Evolutionary conservation across 2,113 vertebrate genomes (phyloP), one percentile per base, ranked within the genome.

Genomic region (Caloenas nicobarica): DNA sequence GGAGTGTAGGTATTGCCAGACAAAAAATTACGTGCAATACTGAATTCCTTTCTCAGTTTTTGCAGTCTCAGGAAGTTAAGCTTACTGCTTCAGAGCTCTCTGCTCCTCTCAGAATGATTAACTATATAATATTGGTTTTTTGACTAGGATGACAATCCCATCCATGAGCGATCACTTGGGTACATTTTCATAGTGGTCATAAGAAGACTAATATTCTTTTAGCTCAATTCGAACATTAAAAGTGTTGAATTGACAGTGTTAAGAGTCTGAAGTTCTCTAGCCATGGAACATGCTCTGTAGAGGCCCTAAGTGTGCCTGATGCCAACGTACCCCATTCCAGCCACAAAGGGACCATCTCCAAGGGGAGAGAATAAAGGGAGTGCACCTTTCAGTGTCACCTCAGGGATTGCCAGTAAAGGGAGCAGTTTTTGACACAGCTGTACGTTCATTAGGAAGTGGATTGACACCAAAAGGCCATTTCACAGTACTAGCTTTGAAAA

Each of bases 311-410:
- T 16, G 61, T 94, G 64, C 79, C 74, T 81, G 40, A 72, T 91
- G 83, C 80, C 57, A 84, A 1, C 13, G 34, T 84, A 81, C 22
- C 61, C 86, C 53, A 69, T 91, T 91, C 85, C 82, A 93, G 56
- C 92, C 23, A 16, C 48, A 96, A 96, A 96, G 90, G 96, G 96
- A 97, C 93, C 89, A 89, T 73, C 66, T 91, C 81, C 72, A 71
- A 83, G 78, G 56, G 33, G 57, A 83, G 85, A 79, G 36, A 68
- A 80, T 62, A 86, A 96, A 88, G 82, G 82, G 62, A 92, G 36
- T 65, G 24, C n/a, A 40, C 56, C 26, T 90, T 90, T 81, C 71
- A 62, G 79, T 64, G 74, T 88, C 40, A 48, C 65, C 88, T 79
- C 65, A 81, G 74, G 86, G 42, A 50, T 22, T 94, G 56, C 50